phyloP scores from a whole-genome alignment of 1,140 invertebrate species.

The Anastrepha obliqua region DNA sequence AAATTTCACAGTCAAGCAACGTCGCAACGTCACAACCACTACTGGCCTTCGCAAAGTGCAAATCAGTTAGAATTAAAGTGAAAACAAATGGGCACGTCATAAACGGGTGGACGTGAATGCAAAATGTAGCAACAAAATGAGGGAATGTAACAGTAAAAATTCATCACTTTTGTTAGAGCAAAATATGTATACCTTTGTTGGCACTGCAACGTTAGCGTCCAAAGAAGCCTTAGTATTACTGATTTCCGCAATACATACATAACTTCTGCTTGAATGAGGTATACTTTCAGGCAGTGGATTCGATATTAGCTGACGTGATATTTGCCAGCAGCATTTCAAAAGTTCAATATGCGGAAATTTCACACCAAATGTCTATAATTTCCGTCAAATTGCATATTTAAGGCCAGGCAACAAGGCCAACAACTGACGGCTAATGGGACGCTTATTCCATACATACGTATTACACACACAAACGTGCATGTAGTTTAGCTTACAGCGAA shows the following conservation, averaged over 20 bases:
- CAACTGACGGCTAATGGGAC: constrained; percentile 54
- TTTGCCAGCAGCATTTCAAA: neutral
- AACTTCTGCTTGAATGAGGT: neutral
- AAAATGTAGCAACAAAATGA: neutral
- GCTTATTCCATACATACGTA: constrained; percentile 62
- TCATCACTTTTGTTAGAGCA: too few relatives aligned
- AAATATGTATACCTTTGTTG: neutral
- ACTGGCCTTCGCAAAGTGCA: neutral
- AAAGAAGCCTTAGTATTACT: neutral
- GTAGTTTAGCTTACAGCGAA: neutral
- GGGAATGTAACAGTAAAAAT: neutral
- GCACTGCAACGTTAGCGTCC: neutral
- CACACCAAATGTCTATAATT: constrained; percentile 51
- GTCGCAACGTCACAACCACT: neutral
- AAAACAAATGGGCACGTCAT: constrained; percentile 16
- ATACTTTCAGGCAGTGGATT: neutral
- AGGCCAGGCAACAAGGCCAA: constrained; percentile 16
- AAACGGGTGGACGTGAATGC: neutral
- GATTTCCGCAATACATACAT: neutral
- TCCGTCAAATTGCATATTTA: constrained; percentile 52
- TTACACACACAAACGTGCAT: neutral
- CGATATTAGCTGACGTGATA: neutral
- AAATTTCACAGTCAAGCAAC: neutral
- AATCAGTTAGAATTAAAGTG: neutral
- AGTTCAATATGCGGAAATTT: constrained; percentile 50